Evolutionary conservation across 2,113 vertebrate genomes (phyloP).

Genomic region (Perca fluviatilis): DNA sequence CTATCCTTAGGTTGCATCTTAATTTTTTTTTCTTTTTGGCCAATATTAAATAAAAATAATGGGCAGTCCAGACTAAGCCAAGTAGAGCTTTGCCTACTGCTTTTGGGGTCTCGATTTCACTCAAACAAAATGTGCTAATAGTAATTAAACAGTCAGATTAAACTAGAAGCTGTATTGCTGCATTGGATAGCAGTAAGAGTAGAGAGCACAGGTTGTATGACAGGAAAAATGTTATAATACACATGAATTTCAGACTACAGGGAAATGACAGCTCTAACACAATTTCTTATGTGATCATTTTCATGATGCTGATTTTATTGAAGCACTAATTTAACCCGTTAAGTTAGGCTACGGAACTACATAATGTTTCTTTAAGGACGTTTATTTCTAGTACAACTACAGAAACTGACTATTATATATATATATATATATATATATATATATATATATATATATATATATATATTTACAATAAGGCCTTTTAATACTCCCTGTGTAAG

Average conservation of each 20-base stretch:
- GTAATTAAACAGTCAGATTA: slow-evolving; percentile 2
- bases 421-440: too few relatives aligned
- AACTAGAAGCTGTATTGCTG: slow-evolving; percentile 5
- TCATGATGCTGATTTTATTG: background rate
- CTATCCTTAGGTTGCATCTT: slow-evolving; percentile 23
- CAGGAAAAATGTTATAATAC: background rate
- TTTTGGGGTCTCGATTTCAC: slow-evolving; percentile 10
- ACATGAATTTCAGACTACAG: background rate
- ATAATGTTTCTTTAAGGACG: background rate
- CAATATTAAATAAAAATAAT: slow-evolving; percentile 35
- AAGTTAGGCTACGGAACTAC: background rate
- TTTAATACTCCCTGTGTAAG: background rate
- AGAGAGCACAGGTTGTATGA: background rate
- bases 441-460: too few relatives aligned
- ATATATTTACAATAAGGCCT: background rate
- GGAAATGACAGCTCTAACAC: background rate
- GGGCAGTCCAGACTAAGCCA: slow-evolving; percentile 1
- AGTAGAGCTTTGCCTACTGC: slow-evolving; percentile 9
- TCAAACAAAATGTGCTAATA: slow-evolving; percentile 15
- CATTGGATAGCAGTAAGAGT: background rate
- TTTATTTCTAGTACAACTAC: background rate
- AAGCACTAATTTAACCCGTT: background rate
- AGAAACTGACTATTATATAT: background rate
- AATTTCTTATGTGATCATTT: background rate
- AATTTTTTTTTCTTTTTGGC: slow-evolving; percentile 19